These are phyloP conservation scores for Calcarius ornatus DNA, from an alignment of 2,113 vertebrate species.

Conservation along the genomic window DNA sequence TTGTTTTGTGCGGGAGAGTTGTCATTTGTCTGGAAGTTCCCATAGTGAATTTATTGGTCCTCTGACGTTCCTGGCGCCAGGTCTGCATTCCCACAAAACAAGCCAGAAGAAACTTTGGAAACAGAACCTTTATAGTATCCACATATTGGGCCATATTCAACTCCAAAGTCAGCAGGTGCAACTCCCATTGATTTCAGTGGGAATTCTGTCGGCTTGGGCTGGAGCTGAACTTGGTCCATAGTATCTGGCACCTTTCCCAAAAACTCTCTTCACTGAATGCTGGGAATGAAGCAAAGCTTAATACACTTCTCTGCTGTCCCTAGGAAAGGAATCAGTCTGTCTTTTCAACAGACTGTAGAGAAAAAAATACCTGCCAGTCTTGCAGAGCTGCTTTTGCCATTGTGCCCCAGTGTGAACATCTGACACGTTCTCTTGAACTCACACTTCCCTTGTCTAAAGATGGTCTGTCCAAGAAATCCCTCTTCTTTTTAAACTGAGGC, in stretches of 20 bases:
- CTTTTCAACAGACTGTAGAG: conserved; percentile 7
- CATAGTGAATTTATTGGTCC: conserved; percentile 52
- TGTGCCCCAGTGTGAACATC: not conserved
- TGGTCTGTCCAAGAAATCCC: not conserved
- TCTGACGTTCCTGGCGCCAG: conserved; percentile 47
- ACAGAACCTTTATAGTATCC: conserved; percentile 46
- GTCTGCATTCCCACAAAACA: conserved; percentile 56
- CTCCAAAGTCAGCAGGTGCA: conserved; percentile 57
- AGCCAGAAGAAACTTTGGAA: conserved; percentile 59
- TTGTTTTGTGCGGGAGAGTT: not conserved
- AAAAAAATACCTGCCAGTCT: conserved; percentile 31
- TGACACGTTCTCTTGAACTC: not conserved
- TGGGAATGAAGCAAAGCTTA: conserved; percentile 39
- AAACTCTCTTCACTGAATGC: conserved; percentile 35
- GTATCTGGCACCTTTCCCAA: conserved; percentile 47
- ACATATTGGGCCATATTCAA: conserved; percentile 47
- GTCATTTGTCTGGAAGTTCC: conserved; percentile 60
- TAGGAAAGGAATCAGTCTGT: conserved; percentile 12
- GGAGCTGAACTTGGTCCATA: conserved; percentile 48
- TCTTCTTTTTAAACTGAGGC: not conserved
- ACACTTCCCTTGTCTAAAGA: not conserved
- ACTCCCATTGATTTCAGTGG: conserved; percentile 49
- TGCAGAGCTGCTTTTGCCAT: not conserved
- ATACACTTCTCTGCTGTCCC: conserved; percentile 7
- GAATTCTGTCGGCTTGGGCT: conserved; percentile 47